phyloP scores from a whole-genome alignment of 2,888 invertebrate genomes.

The Drosophila gaucha region DNA sequence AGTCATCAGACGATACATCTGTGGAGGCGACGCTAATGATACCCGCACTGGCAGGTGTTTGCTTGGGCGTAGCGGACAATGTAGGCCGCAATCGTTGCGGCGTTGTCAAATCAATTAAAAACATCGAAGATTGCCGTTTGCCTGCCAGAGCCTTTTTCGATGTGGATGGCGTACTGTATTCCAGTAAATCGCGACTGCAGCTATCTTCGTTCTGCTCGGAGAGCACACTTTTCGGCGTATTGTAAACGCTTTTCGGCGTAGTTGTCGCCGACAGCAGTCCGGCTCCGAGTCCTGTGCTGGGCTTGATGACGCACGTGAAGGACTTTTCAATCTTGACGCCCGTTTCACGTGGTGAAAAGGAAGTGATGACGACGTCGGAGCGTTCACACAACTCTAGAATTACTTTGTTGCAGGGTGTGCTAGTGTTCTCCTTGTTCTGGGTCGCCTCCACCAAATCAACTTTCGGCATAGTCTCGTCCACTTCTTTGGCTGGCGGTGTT shows the following conservation, averaged over 20 bases:
- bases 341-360: constrained; percentile 82
- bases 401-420: constrained; percentile 50
- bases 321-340: constrained; percentile 79
- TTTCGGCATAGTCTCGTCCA: constrained; percentile 64
- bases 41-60: constrained; percentile 46
- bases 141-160: constrained; percentile 50
- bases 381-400: constrained; percentile 61
- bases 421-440: constrained; percentile 74
- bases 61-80: constrained; percentile 19
- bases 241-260: constrained; percentile 67
- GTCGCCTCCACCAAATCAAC: constrained; percentile 68
- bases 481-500: constrained; percentile 45
- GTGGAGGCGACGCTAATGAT: constrained; percentile 70
- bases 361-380: constrained; percentile 82
- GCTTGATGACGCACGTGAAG: constrained; percentile 72
- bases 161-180: constrained; percentile 76
- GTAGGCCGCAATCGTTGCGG: constrained; percentile 64
- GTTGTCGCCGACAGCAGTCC: constrained; percentile 16
- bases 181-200: constrained; percentile 64
- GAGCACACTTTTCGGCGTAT: constrained; percentile 74
- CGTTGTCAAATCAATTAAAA: constrained; percentile 82
- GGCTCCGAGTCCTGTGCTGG: constrained; percentile 12
- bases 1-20: constrained; percentile 50
- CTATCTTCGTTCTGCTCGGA: constrained; percentile 66
- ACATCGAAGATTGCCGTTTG: constrained; percentile 76